Evolutionary conservation across 1,140 invertebrate species (phyloP).

Genomic region (Gryon sp.): DNA sequence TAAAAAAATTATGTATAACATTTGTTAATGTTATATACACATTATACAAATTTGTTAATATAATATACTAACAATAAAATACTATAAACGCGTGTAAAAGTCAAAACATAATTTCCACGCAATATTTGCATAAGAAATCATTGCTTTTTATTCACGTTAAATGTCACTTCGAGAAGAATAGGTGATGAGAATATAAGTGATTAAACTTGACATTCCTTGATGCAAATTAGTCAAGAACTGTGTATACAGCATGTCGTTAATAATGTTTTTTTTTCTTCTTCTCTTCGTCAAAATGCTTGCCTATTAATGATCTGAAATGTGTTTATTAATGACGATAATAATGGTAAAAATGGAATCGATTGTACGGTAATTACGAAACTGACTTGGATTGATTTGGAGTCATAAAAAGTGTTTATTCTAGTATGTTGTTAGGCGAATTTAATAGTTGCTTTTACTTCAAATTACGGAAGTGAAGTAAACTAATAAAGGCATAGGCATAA

Average conservation of each 20-base stretch:
- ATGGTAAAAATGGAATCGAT: too few relatives aligned
- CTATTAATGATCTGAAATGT: too few relatives aligned
- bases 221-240: conserved; percentile 40
- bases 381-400: too few relatives aligned
- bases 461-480: conserved; percentile 7
- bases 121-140: conserved; percentile 29
- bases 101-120: conserved; percentile 9
- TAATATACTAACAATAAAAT: too few relatives aligned
- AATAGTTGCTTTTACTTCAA: neutral
- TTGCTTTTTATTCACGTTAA: conserved; percentile 18
- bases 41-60: too few relatives aligned
- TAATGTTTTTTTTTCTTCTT: neutral
- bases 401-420: too few relatives aligned
- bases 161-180: conserved; percentile 44
- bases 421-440: conserved; percentile 5
- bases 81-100: too few relatives aligned
- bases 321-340: conserved; percentile 10
- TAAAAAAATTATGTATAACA: too few relatives aligned
- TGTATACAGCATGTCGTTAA: neutral
- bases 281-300: too few relatives aligned
- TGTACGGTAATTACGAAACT: too few relatives aligned
- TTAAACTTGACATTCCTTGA: conserved; percentile 51
- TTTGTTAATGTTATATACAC: too few relatives aligned
- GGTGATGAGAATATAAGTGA: conserved; percentile 15
- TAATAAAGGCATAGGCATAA: too few relatives aligned